Evolutionary conservation across 1,140 invertebrate species (phyloP).

Genomic region (Ostrea denselamellosa): DNA sequence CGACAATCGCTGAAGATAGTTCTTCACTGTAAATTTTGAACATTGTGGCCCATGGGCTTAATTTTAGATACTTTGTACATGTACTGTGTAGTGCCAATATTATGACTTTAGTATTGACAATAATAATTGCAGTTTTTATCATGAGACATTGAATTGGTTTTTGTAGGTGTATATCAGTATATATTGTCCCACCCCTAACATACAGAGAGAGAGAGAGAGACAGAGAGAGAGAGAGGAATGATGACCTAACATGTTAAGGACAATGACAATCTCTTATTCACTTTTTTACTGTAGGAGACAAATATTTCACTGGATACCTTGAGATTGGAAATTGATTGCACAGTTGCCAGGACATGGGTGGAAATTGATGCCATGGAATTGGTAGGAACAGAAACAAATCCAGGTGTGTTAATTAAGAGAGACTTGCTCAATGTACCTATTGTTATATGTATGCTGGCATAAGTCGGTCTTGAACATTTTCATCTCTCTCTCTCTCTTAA

Average conservation of each 20-base stretch:
- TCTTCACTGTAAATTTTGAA: no score
- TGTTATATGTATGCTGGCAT: neutral
- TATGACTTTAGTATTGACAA: no score
- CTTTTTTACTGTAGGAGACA: neutral
- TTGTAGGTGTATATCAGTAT: no score
- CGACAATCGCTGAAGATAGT: no score
- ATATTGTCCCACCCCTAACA: no score
- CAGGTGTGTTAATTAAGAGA: neutral
- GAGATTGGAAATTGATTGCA: neutral
- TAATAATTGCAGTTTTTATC: no score
- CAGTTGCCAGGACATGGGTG: neutral
- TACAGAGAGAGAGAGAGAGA: neutral
- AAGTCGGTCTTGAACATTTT: neutral
- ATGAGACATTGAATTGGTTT: no score
- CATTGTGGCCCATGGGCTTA: no score
- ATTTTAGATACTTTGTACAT: no score
- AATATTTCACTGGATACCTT: neutral
- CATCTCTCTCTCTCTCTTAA: no score
- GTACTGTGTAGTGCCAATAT: no score
- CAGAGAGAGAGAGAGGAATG: neutral
- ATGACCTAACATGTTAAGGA: neutral
- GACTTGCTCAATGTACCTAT: neutral
- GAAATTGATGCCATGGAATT: slow-evolving; percentile 40
- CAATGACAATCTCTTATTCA: neutral
- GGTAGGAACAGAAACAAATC: slow-evolving; percentile 25